phyloP scores from a whole-genome alignment of 2,888 invertebrate genomes.

The Campopleginae sp. region DNA sequence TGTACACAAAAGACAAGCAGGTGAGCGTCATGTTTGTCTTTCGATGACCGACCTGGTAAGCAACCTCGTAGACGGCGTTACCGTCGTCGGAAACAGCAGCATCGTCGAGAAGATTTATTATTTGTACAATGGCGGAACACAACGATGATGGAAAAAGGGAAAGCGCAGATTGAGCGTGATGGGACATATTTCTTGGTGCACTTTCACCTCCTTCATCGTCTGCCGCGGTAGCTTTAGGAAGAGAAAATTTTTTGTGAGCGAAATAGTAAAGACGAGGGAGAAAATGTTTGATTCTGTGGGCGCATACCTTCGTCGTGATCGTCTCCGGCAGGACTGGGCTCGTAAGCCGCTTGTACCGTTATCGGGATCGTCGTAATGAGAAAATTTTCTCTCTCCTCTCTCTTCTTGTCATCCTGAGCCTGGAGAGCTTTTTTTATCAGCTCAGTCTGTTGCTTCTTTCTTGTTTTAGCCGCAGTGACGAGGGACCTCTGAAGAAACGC shows the following conservation, averaged over 20 bases:
- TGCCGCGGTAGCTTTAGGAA: slow-evolving; percentile 84
- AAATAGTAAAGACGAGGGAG: slow-evolving; percentile 49
- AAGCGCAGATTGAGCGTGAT: slow-evolving; percentile 96
- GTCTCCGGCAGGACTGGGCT: slow-evolving; percentile 94
- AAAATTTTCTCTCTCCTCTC: slow-evolving; percentile 97
- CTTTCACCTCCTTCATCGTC: slow-evolving; percentile 88
- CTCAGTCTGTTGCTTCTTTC: slow-evolving; percentile 99
- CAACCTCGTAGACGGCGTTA: slow-evolving; percentile 98
- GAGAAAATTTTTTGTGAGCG: neutral
- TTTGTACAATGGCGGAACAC: slow-evolving; percentile 97
- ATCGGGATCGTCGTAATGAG: slow-evolving; percentile 98
- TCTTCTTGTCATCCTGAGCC: slow-evolving; percentile 97
- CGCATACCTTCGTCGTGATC: slow-evolving; percentile 92
- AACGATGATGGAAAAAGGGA: slow-evolving; percentile 98
- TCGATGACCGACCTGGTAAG: slow-evolving; percentile 91
- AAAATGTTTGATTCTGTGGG: too few relatives aligned
- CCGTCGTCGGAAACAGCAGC: slow-evolving; percentile 97
- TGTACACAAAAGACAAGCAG: neutral
- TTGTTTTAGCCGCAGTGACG: slow-evolving; percentile 99
- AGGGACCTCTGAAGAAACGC: slow-evolving; percentile 90
- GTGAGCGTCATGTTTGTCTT: neutral
- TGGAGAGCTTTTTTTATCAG: slow-evolving; percentile 97
- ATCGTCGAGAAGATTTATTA: slow-evolving; percentile 97
- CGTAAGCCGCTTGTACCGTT: slow-evolving; percentile 97
- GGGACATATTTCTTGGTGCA: slow-evolving; percentile 88